These are phyloP conservation scores for Umimayanthus chanpuru DNA, from an alignment of 92 coral and sea anemone species.

Conservation along the genomic window DNA sequence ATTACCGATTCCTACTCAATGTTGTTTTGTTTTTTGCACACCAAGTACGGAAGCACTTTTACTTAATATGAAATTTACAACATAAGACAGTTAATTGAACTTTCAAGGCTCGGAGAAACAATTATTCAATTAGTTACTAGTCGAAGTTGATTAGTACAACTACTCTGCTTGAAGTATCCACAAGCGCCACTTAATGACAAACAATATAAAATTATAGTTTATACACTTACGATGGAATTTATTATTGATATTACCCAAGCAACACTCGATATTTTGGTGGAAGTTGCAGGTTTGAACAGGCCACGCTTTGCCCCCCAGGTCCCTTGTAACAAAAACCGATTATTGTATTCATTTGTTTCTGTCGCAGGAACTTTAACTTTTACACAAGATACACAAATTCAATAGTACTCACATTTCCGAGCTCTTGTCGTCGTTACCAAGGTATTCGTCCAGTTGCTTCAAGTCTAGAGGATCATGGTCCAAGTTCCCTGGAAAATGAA, in stretches of 20 bases:
- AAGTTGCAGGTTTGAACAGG: not conserved
- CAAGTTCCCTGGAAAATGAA: constrained; percentile 8
- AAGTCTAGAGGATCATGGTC: constrained; percentile 28
- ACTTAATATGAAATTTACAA: not conserved
- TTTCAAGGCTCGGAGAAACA: constrained; percentile 23
- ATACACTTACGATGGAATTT: not conserved
- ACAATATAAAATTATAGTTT: not conserved
- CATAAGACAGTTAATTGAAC: not conserved
- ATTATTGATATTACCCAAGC: constrained; percentile 6
- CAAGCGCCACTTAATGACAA: constrained; percentile 17
- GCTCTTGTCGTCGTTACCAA: constrained; percentile 21
- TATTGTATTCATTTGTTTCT: not conserved
- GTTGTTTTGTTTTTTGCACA: not conserved
- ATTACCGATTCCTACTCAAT: too few relatives aligned
- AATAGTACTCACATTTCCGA: constrained; percentile 15
- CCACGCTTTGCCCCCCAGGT: not conserved
- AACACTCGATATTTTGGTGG: not conserved
- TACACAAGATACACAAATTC: not conserved
- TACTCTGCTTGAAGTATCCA: constrained; percentile 16
- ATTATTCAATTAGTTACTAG: constrained; percentile 35
- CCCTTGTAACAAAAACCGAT: constrained; percentile 21
- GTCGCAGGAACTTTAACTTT: not conserved
- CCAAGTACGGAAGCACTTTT: not conserved
- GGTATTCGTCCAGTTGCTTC: constrained; percentile 36
- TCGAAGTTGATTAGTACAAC: constrained; percentile 10